Evolutionary conservation across 2,888 invertebrate genomes (phyloP).

Genomic region (Nyleta sp.): DNA sequence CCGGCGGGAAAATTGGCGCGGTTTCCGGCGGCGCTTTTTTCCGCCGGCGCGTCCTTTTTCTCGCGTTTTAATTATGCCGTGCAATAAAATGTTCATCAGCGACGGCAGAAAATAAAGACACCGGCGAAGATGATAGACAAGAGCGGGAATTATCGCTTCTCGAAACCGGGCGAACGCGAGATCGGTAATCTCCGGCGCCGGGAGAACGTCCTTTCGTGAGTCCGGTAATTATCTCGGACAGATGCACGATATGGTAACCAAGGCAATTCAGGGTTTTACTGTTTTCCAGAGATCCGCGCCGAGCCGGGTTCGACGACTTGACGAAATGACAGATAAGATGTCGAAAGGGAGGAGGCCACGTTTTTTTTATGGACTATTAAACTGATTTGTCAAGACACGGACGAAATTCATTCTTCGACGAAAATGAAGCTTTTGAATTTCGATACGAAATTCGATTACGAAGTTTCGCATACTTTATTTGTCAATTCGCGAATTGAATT

Average conservation of each 20-base stretch:
- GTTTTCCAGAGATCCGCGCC: slow-evolving; percentile 54
- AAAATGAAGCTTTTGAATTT: too few relatives aligned
- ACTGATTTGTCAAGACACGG: slow-evolving; percentile 65
- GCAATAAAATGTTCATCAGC: slow-evolving; percentile 48
- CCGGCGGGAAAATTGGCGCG: slow-evolving; percentile 48
- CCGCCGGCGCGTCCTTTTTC: slow-evolving; percentile 19
- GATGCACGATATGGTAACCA: slow-evolving; percentile 64
- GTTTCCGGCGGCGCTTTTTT: slow-evolving; percentile 42
- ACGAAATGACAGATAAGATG: slow-evolving; percentile 58
- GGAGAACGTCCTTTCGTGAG: slow-evolving; percentile 69
- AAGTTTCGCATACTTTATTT: too few relatives aligned
- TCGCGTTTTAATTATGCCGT: slow-evolving; percentile 53
- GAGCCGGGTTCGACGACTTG: slow-evolving; percentile 59
- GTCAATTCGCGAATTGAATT: too few relatives aligned
- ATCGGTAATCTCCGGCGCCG: slow-evolving; percentile 57
- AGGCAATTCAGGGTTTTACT: slow-evolving; percentile 56
- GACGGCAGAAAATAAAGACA: slow-evolving; percentile 59
- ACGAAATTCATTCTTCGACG: not conserved
- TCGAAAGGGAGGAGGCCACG: slow-evolving; percentile 18
- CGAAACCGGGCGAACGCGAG: slow-evolving; percentile 49
- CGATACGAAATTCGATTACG: too few relatives aligned
- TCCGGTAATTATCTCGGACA: slow-evolving; percentile 71
- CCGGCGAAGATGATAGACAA: slow-evolving; percentile 64
- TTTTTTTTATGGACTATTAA: slow-evolving; percentile 70
- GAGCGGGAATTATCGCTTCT: slow-evolving; percentile 66